phyloP scores from a whole-genome alignment of 2,797 vertebrate genomes.

The Poeciliopsis presidionis region DNA sequence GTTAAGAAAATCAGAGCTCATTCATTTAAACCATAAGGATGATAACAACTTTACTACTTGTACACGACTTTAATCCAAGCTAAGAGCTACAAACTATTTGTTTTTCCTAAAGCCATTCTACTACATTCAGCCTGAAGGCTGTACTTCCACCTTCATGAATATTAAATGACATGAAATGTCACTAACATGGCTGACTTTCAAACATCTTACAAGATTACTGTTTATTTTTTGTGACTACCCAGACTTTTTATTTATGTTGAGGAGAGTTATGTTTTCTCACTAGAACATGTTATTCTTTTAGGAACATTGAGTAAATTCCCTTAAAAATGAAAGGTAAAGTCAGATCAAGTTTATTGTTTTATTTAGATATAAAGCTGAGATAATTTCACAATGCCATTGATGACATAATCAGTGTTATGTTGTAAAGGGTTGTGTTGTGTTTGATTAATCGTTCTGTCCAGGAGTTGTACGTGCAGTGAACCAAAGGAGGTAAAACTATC shows the following conservation, averaged over 20 bases:
- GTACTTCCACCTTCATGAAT: conserved; percentile 57
- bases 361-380: too few relatives aligned
- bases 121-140: conserved; percentile 6
- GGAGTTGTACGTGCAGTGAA: conserved; percentile 10
- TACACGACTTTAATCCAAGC: neutral
- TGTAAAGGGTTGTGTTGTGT: neutral
- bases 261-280: too few relatives aligned
- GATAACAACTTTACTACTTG: neutral
- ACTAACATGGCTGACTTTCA: conserved; percentile 57
- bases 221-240: too few relatives aligned
- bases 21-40: neutral
- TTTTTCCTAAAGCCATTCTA: conserved; percentile 1
- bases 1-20: neutral
- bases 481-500: conserved; percentile 31
- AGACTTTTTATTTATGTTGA: too few relatives aligned
- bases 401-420: too few relatives aligned
- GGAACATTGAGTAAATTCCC: too few relatives aligned
- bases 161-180: conserved; percentile 69
- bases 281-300: too few relatives aligned
- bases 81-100: neutral
- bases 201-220: neutral
- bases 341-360: too few relatives aligned
- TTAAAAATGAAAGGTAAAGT: too few relatives aligned
- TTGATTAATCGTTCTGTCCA: conserved; percentile 22
- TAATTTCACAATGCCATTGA: too few relatives aligned